Conservation (phyloP, 2,113 vertebrate species). For the Bucco capensis region DNA sequence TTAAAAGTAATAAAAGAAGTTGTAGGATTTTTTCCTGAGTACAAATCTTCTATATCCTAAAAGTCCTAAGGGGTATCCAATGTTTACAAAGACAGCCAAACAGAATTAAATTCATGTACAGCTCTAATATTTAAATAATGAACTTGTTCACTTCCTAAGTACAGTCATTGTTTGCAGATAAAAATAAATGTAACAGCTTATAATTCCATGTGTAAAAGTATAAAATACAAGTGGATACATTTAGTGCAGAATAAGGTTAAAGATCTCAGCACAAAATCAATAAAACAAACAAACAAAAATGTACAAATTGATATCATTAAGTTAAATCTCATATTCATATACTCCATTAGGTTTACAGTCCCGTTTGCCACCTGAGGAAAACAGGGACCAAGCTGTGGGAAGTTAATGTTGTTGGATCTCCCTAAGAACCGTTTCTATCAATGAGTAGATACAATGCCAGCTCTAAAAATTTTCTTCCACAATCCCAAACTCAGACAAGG, state of each 20-base stretch:
- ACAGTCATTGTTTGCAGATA: rapidly evolving
- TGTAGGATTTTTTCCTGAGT: neutral
- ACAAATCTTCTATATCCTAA: neutral
- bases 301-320: neutral
- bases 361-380: neutral
- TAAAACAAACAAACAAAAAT: neutral
- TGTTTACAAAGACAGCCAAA: neutral
- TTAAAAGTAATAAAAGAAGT: neutral
- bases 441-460: rapidly evolving
- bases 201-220: neutral
- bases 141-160: neutral
- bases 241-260: neutral
- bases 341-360: rapidly evolving
- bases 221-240: neutral
- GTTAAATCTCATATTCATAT: neutral
- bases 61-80: neutral
- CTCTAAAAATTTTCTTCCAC: neutral
- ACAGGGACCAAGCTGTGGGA: neutral
- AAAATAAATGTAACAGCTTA: neutral
- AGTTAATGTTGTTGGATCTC: neutral
- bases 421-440: rapidly evolving
- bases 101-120: neutral
- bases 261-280: neutral
- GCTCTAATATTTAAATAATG: neutral
- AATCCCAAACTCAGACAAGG: neutral